Evolutionary conservation across 2,888 invertebrate genomes (phyloP).

Genomic region (Spodoptera picta): DNA sequence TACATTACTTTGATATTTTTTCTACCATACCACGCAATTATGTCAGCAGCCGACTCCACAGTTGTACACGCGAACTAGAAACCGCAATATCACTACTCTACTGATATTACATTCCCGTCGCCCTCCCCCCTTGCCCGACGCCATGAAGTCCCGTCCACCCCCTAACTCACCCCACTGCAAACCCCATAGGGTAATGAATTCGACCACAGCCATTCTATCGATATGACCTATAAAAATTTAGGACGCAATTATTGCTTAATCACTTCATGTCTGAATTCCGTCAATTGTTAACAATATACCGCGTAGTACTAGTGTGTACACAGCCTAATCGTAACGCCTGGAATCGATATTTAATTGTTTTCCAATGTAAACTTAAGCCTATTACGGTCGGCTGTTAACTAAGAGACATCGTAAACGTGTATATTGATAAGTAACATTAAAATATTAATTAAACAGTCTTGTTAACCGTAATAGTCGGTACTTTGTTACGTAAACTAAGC

Average conservation of each 20-base stretch:
- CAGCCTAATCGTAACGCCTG: conserved; percentile 24
- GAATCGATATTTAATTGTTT: conserved; percentile 50
- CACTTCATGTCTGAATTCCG: conserved; percentile 65
- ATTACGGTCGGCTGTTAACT: conserved; percentile 39
- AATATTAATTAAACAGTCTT: conserved; percentile 27
- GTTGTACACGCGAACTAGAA: conserved; percentile 76
- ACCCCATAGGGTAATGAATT: conserved; percentile 84
- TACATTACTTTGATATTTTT: conserved; percentile 47
- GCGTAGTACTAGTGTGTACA: conserved; percentile 22
- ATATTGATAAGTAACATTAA: conserved; percentile 33
- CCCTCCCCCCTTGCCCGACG: conserved; percentile 69
- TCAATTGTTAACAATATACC: conserved; percentile 51
- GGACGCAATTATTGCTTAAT: conserved; percentile 76
- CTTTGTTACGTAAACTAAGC: not conserved
- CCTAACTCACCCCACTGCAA: conserved; percentile 61
- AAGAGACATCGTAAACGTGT: conserved; percentile 34
- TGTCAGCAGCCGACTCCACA: conserved; percentile 59
- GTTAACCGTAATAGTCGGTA: conserved; percentile 20
- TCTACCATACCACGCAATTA: conserved; percentile 57
- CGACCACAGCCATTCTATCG: conserved; percentile 79
- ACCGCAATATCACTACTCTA: conserved; percentile 85
- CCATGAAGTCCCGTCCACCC: conserved; percentile 77
- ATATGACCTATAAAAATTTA: conserved; percentile 84
- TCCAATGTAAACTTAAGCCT: conserved; percentile 52
- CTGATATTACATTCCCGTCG: conserved; percentile 83